Conservation (phyloP, 2,888 invertebrate genomes). For the Caradrina clavipalpis region DNA sequence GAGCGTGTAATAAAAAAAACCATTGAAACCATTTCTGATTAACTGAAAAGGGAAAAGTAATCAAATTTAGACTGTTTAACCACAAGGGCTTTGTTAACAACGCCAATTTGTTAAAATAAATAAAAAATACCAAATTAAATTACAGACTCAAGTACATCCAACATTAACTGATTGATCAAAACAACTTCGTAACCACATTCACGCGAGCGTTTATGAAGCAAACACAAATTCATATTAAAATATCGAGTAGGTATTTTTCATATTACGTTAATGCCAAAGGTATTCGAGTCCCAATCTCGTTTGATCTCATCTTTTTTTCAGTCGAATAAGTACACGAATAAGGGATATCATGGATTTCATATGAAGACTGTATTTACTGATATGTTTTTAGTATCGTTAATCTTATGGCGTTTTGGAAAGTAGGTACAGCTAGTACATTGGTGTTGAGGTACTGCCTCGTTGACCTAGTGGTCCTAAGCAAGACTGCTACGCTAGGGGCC, state of each 20-base stretch:
- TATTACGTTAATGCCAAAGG: constrained; percentile 56
- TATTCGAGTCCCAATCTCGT: constrained; percentile 53
- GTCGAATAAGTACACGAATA: constrained; percentile 62
- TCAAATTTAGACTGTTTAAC: background rate
- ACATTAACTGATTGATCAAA: constrained; percentile 29
- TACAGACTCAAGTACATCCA: background rate
- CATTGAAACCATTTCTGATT: background rate
- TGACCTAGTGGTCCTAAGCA: too few species aligned
- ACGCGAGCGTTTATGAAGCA: constrained; percentile 32
- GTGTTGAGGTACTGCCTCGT: too few species aligned
- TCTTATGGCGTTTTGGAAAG: constrained; percentile 12
- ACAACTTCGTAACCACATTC: constrained; percentile 29
- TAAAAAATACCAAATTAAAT: background rate
- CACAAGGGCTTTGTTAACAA: background rate
- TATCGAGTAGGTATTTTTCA: constrained; percentile 51
- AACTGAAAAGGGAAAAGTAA: background rate
- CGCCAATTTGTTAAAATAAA: background rate
- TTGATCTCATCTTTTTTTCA: constrained; percentile 67
- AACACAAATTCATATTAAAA: constrained; percentile 55
- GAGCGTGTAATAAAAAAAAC: too few species aligned
- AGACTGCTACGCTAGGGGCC: too few species aligned
- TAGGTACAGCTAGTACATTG: background rate
- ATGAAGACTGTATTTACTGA: constrained; percentile 48
- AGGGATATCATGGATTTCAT: constrained; percentile 59
- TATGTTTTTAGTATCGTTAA: constrained; percentile 47